Conservation (phyloP, 2,888 invertebrate species). For the Agrilus cyanescens region DNA sequence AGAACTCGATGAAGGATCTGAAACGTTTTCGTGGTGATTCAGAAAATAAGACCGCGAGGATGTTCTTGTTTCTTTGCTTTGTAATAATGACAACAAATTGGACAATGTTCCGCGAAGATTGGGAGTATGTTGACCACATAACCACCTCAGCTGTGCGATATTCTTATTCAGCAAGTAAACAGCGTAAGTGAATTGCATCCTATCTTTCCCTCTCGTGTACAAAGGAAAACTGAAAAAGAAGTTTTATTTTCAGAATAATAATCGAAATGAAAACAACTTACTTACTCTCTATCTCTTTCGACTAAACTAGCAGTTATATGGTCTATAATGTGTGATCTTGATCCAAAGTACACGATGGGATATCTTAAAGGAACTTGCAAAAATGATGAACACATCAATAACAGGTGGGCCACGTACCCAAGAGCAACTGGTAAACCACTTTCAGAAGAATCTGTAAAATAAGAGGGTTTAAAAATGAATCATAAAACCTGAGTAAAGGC, state of each 20-base stretch:
- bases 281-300: conserved; percentile 54
- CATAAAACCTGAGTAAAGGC: background rate
- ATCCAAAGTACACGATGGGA: conserved; percentile 68
- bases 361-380: conserved; percentile 80
- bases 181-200: conserved; percentile 74
- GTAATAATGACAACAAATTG: conserved; percentile 45
- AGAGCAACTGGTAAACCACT: conserved; percentile 71
- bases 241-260: background rate
- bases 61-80: conserved; percentile 11
- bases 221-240: conserved; percentile 67
- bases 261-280: conserved; percentile 13
- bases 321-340: conserved; percentile 71
- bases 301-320: conserved; percentile 56
- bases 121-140: conserved; percentile 57
- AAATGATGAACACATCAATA: conserved; percentile 69
- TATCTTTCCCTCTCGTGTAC: conserved; percentile 66
- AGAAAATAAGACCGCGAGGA: background rate
- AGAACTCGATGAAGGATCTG: no score
- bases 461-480: background rate
- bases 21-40: background rate
- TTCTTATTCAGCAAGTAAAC: conserved; percentile 90
- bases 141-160: conserved; percentile 79
- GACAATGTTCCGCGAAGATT: conserved; percentile 67
- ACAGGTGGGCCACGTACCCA: conserved; percentile 75
- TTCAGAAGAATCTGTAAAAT: conserved; percentile 36